Evolutionary conservation across 2,888 invertebrate genomes (phyloP).

Genomic region (Acleris sparsana): DNA sequence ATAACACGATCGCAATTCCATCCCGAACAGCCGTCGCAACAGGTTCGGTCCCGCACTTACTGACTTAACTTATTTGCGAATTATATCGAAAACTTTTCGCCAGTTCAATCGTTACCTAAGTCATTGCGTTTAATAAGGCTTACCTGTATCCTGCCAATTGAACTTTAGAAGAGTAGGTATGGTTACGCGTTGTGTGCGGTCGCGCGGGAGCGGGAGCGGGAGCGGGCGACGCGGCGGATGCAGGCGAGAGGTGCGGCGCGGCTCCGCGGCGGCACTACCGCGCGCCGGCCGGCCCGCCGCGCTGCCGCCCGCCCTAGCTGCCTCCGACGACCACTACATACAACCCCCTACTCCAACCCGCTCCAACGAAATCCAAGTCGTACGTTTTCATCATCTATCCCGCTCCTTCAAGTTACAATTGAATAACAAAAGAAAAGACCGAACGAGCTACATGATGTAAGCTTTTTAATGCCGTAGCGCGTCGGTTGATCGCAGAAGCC

Average conservation of each 20-base stretch:
- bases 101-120: not conserved
- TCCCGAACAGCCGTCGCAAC: constrained; percentile 52
- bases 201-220: constrained; percentile 36
- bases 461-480: constrained; percentile 46
- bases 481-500: constrained; percentile 45
- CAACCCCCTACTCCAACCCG: constrained; percentile 26
- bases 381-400: constrained; percentile 10
- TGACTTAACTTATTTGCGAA: constrained; percentile 26
- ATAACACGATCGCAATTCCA: constrained; percentile 21
- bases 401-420: not conserved
- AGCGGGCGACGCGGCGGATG: constrained; percentile 34
- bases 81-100: constrained; percentile 49
- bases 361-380: not conserved
- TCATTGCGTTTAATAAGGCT: not conserved
- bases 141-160: constrained; percentile 26
- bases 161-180: constrained; percentile 12
- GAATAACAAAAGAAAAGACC: not conserved
- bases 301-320: constrained; percentile 42
- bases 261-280: constrained; percentile 75
- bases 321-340: constrained; percentile 16
- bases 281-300: constrained; percentile 53
- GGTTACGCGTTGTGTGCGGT: constrained; percentile 20
- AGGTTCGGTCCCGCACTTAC: constrained; percentile 50
- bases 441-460: not conserved
- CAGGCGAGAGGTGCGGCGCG: constrained; percentile 67